These are phyloP conservation scores for Perizoma affinitatum DNA, from an alignment of 2,888 invertebrate species.

Conservation along the genomic window DNA sequence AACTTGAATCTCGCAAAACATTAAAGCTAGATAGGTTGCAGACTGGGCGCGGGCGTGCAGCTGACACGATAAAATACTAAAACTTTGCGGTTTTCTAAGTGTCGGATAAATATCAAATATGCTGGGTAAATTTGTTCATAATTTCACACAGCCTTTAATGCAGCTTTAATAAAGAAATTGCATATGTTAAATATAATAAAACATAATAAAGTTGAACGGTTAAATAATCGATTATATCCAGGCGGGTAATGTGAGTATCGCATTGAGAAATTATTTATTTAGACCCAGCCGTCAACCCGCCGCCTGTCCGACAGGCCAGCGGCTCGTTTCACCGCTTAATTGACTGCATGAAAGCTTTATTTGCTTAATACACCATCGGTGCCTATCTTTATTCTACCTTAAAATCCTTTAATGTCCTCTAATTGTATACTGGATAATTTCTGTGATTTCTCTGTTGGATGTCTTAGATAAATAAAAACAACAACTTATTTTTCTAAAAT, in stretches of 20 bases:
- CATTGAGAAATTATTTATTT: slow-evolving; percentile 53
- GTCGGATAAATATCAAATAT: slow-evolving; percentile 30
- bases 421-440: too few relatives aligned
- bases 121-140: slow-evolving; percentile 6
- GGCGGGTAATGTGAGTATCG: slow-evolving; percentile 34
- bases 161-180: slow-evolving; percentile 6
- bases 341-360: slow-evolving; percentile 57
- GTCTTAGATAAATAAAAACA: too few relatives aligned
- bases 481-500: too few relatives aligned
- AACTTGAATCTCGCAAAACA: slow-evolving; percentile 58
- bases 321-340: slow-evolving; percentile 49
- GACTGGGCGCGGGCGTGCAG: slow-evolving; percentile 53
- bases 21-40: slow-evolving; percentile 51
- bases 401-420: too few relatives aligned
- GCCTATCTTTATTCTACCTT: slow-evolving; percentile 28
- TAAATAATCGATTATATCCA: slow-evolving; percentile 27
- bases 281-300: slow-evolving; percentile 41
- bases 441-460: too few relatives aligned
- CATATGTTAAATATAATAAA: slow-evolving; percentile 8
- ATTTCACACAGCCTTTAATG: slow-evolving; percentile 6
- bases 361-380: slow-evolving; percentile 46
- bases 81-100: slow-evolving; percentile 35
- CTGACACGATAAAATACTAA: slow-evolving; percentile 62
- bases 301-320: slow-evolving; percentile 36
- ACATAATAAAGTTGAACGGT: slow-evolving; percentile 34